Evolutionary conservation across 53 echinoderm and acorn worm genomes (phyloP).

Genomic region (Arbacia lixula): DNA sequence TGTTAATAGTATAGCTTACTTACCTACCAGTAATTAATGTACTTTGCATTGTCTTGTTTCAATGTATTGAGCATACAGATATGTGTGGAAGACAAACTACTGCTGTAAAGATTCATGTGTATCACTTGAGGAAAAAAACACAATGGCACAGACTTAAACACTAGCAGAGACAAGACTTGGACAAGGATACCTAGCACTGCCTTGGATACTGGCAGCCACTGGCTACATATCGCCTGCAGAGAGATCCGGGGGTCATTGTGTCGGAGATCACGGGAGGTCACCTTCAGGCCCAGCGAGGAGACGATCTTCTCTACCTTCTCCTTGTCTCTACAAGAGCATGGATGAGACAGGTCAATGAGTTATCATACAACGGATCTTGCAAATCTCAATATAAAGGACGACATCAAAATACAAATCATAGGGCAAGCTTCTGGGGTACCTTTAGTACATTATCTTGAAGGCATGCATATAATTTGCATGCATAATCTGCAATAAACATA

Average conservation of each 20-base stretch:
- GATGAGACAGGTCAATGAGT: too few relatives aligned
- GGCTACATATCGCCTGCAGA: slow-evolving; percentile 83
- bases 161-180: neutral
- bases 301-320: slow-evolving; percentile 95
- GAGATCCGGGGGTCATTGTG: slow-evolving; percentile 85
- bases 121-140: neutral
- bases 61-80: too few relatives aligned
- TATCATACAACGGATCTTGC: too few relatives aligned
- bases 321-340: slow-evolving; percentile 74
- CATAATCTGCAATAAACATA: too few relatives aligned
- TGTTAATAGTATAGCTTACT: too few relatives aligned
- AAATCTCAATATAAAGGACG: too few relatives aligned
- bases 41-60: too few relatives aligned
- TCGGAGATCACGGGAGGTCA: slow-evolving; percentile 75
- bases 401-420: too few relatives aligned
- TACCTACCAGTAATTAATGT: too few relatives aligned
- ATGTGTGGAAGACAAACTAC: neutral
- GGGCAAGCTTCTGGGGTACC: too few relatives aligned
- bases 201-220: slow-evolving; percentile 90
- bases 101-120: neutral
- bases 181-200: slow-evolving; percentile 90
- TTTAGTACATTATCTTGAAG: too few relatives aligned
- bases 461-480: too few relatives aligned
- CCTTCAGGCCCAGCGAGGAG: slow-evolving; percentile 86
- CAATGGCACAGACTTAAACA: neutral